phyloP scores from a whole-genome alignment of 2,113 vertebrate species.

The Aramus guarauna region DNA sequence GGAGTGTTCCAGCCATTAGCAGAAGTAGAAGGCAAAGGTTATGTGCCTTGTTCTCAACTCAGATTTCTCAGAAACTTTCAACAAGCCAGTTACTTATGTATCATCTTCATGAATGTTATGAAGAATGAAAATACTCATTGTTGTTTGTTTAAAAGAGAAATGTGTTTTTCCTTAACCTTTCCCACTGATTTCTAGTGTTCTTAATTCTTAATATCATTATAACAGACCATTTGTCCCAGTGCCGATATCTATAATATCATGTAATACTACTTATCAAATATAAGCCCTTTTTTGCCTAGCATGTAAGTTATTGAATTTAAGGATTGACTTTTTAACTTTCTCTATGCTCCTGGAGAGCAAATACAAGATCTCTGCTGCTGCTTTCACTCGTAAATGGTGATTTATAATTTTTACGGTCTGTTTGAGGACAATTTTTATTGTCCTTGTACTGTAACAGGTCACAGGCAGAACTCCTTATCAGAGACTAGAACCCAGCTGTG shows the following conservation, averaged over 20 bases:
- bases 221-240: background rate
- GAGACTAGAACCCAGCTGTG: background rate
- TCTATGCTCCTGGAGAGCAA: background rate
- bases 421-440: background rate
- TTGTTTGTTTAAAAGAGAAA: background rate
- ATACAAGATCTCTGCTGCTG: background rate
- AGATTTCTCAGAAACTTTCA: background rate
- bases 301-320: background rate
- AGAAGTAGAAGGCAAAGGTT: background rate
- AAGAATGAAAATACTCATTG: background rate
- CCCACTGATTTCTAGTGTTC: background rate
- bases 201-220: background rate
- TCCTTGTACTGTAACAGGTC: rapidly evolving
- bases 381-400: background rate
- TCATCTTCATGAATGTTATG: background rate
- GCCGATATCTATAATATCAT: background rate
- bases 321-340: background rate
- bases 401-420: background rate
- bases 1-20: background rate
- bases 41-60: background rate
- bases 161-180: background rate
- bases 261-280: background rate
- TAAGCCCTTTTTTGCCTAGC: background rate
- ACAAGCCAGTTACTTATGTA: background rate
- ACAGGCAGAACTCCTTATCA: background rate